Conservation (phyloP, 2,113 vertebrate species). For the Petrocephalus microphthalmus region DNA sequence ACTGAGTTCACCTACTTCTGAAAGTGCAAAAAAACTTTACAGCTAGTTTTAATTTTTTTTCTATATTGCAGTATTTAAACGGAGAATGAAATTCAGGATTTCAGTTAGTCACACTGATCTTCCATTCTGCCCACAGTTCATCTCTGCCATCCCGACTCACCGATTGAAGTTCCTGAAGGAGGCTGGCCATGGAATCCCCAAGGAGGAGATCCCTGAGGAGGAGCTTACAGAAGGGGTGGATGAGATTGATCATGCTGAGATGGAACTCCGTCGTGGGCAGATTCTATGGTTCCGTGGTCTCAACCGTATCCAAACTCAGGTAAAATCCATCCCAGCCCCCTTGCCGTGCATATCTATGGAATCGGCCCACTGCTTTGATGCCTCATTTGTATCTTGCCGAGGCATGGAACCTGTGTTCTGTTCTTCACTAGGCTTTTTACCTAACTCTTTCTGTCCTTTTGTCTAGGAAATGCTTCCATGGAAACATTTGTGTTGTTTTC, state of each 20-base stretch:
- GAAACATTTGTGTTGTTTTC: neutral
- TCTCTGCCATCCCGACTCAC: slow-evolving; percentile 80
- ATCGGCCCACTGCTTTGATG: neutral
- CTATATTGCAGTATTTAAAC: neutral
- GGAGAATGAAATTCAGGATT: neutral
- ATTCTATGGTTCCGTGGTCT: slow-evolving; percentile 97
- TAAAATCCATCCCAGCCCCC: slow-evolving; percentile 43
- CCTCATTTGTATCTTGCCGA: neutral
- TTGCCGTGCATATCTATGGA: neutral
- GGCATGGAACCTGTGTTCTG: neutral
- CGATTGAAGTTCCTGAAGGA: slow-evolving; percentile 93
- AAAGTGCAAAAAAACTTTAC: neutral
- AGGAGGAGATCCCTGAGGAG: slow-evolving; percentile 81
- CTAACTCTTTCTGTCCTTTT: neutral
- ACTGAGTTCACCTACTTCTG: neutral
- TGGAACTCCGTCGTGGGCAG: slow-evolving; percentile 91
- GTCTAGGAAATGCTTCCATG: neutral
- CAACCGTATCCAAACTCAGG: slow-evolving; percentile 98
- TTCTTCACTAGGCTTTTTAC: neutral
- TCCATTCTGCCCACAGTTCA: slow-evolving; percentile 50
- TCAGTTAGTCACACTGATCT: neutral
- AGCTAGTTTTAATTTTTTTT: neutral
- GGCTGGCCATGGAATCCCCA: slow-evolving; percentile 82
- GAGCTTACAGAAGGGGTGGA: slow-evolving; percentile 75
- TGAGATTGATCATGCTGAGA: slow-evolving; percentile 91